Evolutionary conservation across 2,888 invertebrate species (phyloP), one percentile per base, ranked within the genome.

Genomic region (Augochlorella aurata): DNA sequence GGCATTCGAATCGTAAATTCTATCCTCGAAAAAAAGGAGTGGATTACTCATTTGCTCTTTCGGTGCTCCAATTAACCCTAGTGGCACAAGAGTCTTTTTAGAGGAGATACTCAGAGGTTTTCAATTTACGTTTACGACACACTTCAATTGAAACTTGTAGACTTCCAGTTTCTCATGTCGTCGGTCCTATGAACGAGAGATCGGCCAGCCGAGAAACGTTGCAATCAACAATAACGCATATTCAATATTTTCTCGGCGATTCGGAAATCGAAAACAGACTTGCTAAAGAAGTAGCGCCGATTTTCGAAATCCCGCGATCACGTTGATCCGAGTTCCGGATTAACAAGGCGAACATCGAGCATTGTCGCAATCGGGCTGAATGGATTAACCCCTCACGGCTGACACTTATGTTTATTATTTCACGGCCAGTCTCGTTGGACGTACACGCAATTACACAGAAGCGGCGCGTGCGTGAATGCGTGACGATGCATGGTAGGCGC

Each of bases 401-500:
- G 76, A 76, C 58, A 45, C 70, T 74, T 54, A 47, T 78, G 76
- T 84, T 84, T 82, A 82, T 82, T 79, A 79, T 75, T 81, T 72
- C 68, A 29, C 50, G 54, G 29, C 38, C 58, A 52, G n/a, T 76
- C 78, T 68, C 54, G 45, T 76, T 49, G 79, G 63, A 54, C 66
- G 66, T 75, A 74, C 61, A 49, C 73, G 65, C 68, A 74, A 82
- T 84, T 82, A 81, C 68, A 78, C 47, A 29, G 66, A 77, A 74
- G 74, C 82, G 81, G 74, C 89, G 83, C 85, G 85, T 87, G 89
- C 88, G 84, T 86, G 85, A 87, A 86, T 80, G 84, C 82, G 75
- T 83, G 79, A 77, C 69, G 73, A 79, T 85, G 84, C 79, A 76
- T 85, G 75, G 83, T 86, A 88, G 91, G 91, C 92, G 91, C 91